Evolutionary conservation across 2,888 invertebrate genomes (phyloP), one percentile per base, ranked within the genome.

Genomic region (Theretra japonica): DNA sequence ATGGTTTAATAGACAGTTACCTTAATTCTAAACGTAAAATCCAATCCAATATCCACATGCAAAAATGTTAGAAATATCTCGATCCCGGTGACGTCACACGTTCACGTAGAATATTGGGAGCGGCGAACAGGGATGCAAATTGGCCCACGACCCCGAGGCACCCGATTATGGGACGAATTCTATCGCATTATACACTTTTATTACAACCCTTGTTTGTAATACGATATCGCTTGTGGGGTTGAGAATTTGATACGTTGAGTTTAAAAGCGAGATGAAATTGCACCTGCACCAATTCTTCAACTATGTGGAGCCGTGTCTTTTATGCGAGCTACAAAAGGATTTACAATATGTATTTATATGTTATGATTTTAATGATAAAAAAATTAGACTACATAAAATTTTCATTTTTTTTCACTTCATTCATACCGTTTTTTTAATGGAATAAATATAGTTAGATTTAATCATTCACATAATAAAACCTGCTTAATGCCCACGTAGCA

Each of bases 91-190:
- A 30, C 41, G 56, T 56, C 56, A 56, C 56, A 50, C 70, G 56
- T 73, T 75, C 82, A 83, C 83, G 82, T 83, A 83, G 82, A 83
- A 83, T 81, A 83, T 83, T 76, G 83, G 80, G 73, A 53, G 25
- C 74, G 73, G 73, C 71, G 77, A 76, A 76, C 68, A 70, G 76
- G 81, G 77, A 80, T 81, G 82, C 83, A 84, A 85, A 85, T 85
- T 85, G 85, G 79, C 82, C 79, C 78, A 75, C 30, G 80, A 70
- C 69, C 58, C 71, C 68, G 68, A 30, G 62, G 76, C 80, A 83
- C 82, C 77, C 77, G 78, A 81, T 84, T 83, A 83, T 80, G 80
- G 82, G 82, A 79, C 80, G 77, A 82, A 77, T 74, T 72, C 71
- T 68, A 48, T 33, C 28, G 41, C 58, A 33, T 68, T 57, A 21